Evolutionary conservation across 2,797 vertebrate species (phyloP), one percentile per base, ranked within the genome.

Genomic region (Catostomus latipinnis): DNA sequence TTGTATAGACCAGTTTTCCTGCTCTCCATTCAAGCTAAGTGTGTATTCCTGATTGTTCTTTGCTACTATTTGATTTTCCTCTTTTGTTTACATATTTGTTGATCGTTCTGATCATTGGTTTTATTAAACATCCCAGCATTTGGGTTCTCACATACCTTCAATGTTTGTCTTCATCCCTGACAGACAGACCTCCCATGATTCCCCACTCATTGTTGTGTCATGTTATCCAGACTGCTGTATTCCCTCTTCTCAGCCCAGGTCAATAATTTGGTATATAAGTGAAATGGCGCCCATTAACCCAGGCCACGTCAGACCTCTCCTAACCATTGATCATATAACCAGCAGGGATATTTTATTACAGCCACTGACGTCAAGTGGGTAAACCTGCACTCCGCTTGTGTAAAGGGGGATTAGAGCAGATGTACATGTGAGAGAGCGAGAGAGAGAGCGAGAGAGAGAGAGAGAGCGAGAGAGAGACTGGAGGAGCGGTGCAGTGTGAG

Each of bases 261-360:
- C 94, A 89, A 93, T 95, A 94, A 91, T 85, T 91, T 94, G 90
- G 92, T 94, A 88, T 94, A 96, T 92, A 93, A 92, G 91, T 91
- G 88, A 90, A 93, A 89, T 90, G 91, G 90, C 86, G 90, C 92
- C 94, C 94, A 96, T 96, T 96, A 95, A 93, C 94, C 89, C 90
- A 3, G 83, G 93, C 91, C 92, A 94, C 94, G 93, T 93, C 93
- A 89, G 86, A 85, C 93, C 87, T 92, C 89, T 91, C 91, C 92
- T 94, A 92, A 85, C 80, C 95, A 96, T 94, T 96, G 96, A 96
- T 96, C 95, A 95, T 93, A 95, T 95, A 93, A 93, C 94, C 94
- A 94, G 91, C 92, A 90, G 90, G 91, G 93, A 93, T 94, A 96
- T 96, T 96, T 95, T 94, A 96, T 96, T 96, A 95, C 95, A 87